phyloP scores from a whole-genome alignment of 2,113 vertebrate species.

The Nerophis ophidion region DNA sequence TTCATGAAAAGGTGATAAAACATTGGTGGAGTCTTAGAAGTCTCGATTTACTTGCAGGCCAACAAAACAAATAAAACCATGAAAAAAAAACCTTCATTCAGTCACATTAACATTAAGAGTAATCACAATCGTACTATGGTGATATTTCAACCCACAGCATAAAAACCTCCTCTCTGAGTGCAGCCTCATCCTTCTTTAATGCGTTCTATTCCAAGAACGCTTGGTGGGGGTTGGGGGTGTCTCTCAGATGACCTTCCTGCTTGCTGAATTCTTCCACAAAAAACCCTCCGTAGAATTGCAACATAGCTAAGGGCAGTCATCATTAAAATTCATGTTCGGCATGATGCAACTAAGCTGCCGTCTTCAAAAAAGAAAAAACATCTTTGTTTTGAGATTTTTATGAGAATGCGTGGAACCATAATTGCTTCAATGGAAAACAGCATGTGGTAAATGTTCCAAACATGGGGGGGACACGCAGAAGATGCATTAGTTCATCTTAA shows the following conservation, averaged over 20 bases:
- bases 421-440: constrained; percentile 4
- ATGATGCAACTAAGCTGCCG: constrained; percentile 22
- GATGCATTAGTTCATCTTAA: neutral
- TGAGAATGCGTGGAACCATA: constrained; percentile 1
- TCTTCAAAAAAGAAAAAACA: constrained; percentile 13
- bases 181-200: constrained; percentile 51
- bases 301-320: constrained; percentile 1
- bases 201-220: constrained; percentile 35
- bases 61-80: too few species aligned
- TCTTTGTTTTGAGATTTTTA: constrained; percentile 17
- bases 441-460: constrained; percentile 6
- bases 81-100: too few species aligned
- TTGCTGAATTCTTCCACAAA: constrained; percentile 33
- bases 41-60: too few species aligned
- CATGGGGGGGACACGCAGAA: neutral
- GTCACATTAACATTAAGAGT: too few species aligned
- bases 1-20: too few species aligned
- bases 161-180: constrained; percentile 25
- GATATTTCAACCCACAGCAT: constrained; percentile 32
- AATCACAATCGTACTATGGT: constrained; percentile 18
- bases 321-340: constrained; percentile 35
- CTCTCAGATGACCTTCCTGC: constrained; percentile 36
- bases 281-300: constrained; percentile 11
- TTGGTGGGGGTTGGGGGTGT: constrained; percentile 28
- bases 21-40: too few species aligned